Evolutionary conservation across 1,140 invertebrate species (phyloP), one percentile per base, ranked within the genome.

Genomic region (Hydropsyche tenuis): DNA sequence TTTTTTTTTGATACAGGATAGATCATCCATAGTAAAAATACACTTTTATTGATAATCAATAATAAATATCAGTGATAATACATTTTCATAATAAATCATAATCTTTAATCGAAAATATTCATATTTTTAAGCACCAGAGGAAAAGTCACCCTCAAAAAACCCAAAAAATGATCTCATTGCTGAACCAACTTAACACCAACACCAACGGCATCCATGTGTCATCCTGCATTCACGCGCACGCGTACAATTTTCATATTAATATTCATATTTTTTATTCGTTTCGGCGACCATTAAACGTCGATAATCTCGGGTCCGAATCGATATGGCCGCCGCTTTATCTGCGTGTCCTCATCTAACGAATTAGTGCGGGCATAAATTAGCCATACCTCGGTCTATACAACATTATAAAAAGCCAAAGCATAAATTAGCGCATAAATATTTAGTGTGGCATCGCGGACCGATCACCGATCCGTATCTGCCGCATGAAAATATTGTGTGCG

Each of bases 371-470:
- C 56, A 60, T 60, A 60, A 60, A 60, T 60, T 60, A 60, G 56
- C 56, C 18, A 22, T 60, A 60, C 18, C 56, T 20, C 56, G 22
- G 56, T 70, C 45, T 25, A 23, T 37, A 37, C 30, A 9, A 9
- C 30, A 37, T 37, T 37, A n/a, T 48, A 48, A 12, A 30, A 48
- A 14, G 27, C 22, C 20, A 23, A 12, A 23, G 66, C 27, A 69
- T 69, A 69, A 69, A 69, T 69, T 70, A 70, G 68, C 30, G 30
- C 51, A 70, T 70, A 70, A 70, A 70, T 37, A 37, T 48, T 70
- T 70, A 56, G 68, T 51, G 25, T 51, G 25, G 65, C 65, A 68
- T 68, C 65, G 42, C 27, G 22, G 30, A 66, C 63, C 42, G 63
- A 66, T 66, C 63, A 66, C 46, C 68, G 68, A 70, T 70, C 48